Conservation (phyloP, 2,797 vertebrate genomes). For the Capromys pilorides region DNA sequence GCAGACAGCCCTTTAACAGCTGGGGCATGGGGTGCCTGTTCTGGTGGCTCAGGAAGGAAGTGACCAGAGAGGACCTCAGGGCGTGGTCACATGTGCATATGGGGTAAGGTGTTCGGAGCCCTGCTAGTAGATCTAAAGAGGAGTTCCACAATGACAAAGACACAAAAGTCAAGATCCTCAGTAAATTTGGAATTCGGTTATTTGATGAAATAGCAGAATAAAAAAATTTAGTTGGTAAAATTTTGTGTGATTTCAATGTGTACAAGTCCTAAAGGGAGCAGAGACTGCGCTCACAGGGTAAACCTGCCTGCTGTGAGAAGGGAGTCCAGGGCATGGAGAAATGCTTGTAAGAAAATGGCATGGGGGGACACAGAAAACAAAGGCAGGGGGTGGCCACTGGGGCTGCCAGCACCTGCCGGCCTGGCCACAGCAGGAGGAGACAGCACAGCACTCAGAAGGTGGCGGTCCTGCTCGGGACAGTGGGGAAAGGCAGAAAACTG, state of each 20-base stretch:
- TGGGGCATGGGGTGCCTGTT: too few species aligned
- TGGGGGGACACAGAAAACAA: not conserved
- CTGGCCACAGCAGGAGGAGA: not conserved
- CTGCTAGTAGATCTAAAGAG: not conserved
- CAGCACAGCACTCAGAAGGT: not conserved
- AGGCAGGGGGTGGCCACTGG: not conserved
- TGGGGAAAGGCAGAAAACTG: not conserved
- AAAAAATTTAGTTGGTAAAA: slow-evolving; percentile 31
- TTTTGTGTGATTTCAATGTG: not conserved
- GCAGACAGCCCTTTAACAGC: not conserved
- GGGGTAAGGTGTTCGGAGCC: not conserved
- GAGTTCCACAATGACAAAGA: not conserved
- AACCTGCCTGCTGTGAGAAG: not conserved
- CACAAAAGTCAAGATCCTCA: not conserved
- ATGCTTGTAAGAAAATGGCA: not conserved
- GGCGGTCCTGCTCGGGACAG: not conserved
- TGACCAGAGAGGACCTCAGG: not conserved
- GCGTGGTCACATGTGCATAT: not conserved
- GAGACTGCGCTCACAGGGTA: not conserved
- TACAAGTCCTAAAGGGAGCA: not conserved
- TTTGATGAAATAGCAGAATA: not conserved
- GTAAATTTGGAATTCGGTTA: not conserved
- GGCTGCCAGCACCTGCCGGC: not conserved
- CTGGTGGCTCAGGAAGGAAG: not conserved
- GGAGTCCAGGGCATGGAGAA: not conserved